These are phyloP conservation scores for Gymnorhina tibicen DNA, from an alignment of 2,113 vertebrate genomes.

Conservation along the genomic window DNA sequence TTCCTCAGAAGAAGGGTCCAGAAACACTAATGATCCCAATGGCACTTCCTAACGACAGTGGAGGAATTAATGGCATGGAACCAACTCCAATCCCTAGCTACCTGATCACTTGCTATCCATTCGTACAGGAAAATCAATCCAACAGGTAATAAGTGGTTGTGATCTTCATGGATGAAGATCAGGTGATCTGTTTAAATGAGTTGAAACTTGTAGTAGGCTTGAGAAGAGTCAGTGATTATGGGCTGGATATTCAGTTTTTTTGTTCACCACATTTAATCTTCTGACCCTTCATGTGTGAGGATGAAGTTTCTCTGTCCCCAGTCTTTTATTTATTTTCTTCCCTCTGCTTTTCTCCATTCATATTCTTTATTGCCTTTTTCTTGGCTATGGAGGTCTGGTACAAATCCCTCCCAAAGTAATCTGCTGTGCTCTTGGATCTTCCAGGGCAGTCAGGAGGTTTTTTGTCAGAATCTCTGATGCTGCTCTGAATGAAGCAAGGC, in stretches of 20 bases:
- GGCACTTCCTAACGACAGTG: slow-evolving; percentile 85
- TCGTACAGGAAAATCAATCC: slow-evolving; percentile 96
- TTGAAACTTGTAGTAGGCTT: background rate
- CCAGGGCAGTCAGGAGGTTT: background rate
- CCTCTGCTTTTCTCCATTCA: background rate
- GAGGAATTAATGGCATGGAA: slow-evolving; percentile 82
- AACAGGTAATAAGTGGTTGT: slow-evolving; percentile 81
- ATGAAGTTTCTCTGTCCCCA: background rate
- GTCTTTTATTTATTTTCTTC: background rate
- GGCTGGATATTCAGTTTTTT: background rate
- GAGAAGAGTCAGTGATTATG: background rate
- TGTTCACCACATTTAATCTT: background rate
- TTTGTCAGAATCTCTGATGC: background rate
- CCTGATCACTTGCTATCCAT: slow-evolving; percentile 97
- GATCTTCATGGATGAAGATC: background rate
- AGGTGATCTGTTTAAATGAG: background rate
- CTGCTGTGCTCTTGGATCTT: background rate
- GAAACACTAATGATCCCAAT: slow-evolving; percentile 89
- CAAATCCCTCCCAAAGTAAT: background rate
- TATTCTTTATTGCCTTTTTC: background rate
- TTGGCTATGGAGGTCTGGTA: background rate
- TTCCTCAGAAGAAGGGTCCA: slow-evolving; percentile 94
- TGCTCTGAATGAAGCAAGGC: background rate
- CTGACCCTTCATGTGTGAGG: background rate
- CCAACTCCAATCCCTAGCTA: slow-evolving; percentile 94